Conservation (phyloP, 1,140 invertebrate species). For the Orius insidiosus region DNA sequence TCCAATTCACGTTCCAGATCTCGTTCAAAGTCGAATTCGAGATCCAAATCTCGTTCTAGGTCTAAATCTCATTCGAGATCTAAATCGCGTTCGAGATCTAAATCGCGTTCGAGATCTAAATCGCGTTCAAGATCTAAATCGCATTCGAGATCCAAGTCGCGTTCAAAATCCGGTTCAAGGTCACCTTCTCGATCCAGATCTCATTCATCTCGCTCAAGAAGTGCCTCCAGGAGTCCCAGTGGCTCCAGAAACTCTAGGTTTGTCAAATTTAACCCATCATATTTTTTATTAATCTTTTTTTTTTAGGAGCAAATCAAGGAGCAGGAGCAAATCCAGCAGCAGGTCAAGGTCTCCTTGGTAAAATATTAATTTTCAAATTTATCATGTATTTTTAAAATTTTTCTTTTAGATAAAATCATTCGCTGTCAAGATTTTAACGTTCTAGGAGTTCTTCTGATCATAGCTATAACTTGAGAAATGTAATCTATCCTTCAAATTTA, state of each 20-base stretch:
- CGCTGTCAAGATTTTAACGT: too few species aligned
- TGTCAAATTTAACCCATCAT: too few species aligned
- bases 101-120: constrained; percentile 17
- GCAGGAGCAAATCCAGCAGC: constrained; percentile 17
- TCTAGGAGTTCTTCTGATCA: too few species aligned
- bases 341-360: constrained; percentile 17
- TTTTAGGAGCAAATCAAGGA: background rate
- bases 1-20: constrained; percentile 24
- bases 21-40: constrained; percentile 17
- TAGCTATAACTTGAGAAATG: too few species aligned
- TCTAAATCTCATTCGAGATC: constrained; percentile 21
- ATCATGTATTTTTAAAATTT: background rate
- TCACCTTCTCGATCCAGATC: constrained; percentile 20
- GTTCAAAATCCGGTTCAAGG: constrained; percentile 22
- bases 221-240: constrained; percentile 20
- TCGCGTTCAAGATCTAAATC: constrained; percentile 22
- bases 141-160: constrained; percentile 22
- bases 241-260: constrained; percentile 17
- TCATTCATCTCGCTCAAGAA: constrained; percentile 22
- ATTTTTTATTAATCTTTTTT: background rate
- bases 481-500: too few species aligned
- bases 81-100: constrained; percentile 18
- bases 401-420: background rate
- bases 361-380: background rate
- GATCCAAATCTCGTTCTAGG: constrained; percentile 22